phyloP scores from a whole-genome alignment of 2,113 vertebrate species.

The Manacus vitellinus region DNA sequence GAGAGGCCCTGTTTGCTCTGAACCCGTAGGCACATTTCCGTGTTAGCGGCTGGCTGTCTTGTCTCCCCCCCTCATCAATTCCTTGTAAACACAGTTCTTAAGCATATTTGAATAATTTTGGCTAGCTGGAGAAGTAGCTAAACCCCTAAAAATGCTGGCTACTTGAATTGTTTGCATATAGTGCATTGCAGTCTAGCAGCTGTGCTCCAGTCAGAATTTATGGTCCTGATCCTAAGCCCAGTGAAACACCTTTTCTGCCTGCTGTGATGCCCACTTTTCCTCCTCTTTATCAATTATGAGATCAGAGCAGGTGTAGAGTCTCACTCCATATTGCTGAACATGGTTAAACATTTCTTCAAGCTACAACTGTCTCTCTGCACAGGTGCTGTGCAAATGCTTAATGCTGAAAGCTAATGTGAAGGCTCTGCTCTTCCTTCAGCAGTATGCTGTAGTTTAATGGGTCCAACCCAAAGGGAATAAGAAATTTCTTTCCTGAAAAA shows the following conservation, averaged over 20 bases:
- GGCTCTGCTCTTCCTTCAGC: neutral
- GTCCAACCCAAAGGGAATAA: neutral
- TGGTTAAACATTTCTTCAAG: neutral
- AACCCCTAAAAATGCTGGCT: neutral
- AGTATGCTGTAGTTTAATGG: neutral
- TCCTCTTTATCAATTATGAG: neutral
- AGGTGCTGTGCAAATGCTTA: neutral
- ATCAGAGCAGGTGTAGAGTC: neutral
- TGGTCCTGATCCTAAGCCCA: neutral
- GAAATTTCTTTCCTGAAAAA: neutral
- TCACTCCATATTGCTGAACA: neutral
- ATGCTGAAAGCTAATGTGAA: neutral
- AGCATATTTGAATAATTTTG: slow-evolving; percentile 22
- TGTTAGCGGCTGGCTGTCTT: neutral
- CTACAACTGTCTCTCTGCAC: neutral
- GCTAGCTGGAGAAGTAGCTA: neutral
- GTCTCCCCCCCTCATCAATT: neutral
- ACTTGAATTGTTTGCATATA: neutral
- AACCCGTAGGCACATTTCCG: neutral
- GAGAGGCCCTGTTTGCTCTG: slow-evolving; percentile 2
- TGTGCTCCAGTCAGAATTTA: neutral
- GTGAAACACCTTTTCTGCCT: neutral
- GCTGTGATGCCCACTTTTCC: neutral
- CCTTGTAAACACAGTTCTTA: slow-evolving; percentile 5
- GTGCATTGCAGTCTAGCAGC: neutral